Evolutionary conservation across 2,113 vertebrate species (phyloP).

Genomic region (Leiothrix lutea): DNA sequence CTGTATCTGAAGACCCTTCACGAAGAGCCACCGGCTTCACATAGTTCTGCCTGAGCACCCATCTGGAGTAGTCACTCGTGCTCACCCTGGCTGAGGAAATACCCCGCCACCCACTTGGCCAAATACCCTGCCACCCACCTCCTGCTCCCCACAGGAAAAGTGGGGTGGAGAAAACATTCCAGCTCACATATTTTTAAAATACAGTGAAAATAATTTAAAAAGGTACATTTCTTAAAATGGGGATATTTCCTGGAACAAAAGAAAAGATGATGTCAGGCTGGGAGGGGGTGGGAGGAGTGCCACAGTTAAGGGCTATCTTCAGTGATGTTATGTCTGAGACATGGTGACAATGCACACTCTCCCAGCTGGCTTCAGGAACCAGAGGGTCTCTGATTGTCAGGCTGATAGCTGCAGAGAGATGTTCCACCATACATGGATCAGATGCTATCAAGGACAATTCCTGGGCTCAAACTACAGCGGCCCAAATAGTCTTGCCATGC

Average conservation of each 20-base stretch:
- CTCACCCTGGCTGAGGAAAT: neutral
- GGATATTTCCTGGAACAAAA: neutral
- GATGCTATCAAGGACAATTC: rapidly evolving
- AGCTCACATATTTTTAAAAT: neutral
- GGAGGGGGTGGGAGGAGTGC: rapidly evolving
- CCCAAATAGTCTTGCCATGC: rapidly evolving
- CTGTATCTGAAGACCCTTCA: neutral
- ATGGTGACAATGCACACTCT: neutral
- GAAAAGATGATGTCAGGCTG: rapidly evolving
- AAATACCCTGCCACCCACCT: neutral
- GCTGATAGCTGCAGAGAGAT: neutral
- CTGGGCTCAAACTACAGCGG: neutral
- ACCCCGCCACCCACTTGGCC: rapidly evolving
- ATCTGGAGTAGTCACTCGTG: rapidly evolving
- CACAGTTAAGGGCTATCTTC: neutral
- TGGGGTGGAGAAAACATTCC: neutral
- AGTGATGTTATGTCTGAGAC: rapidly evolving
- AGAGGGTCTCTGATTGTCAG: neutral
- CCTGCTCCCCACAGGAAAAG: neutral
- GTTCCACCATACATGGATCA: too few relatives aligned
- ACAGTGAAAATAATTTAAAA: neutral
- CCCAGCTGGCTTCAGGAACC: neutral
- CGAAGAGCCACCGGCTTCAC: neutral
- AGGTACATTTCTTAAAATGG: neutral
- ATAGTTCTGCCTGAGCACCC: neutral